phyloP scores from a whole-genome alignment of 1,140 invertebrate genomes.

The Drosophila ambigua region DNA sequence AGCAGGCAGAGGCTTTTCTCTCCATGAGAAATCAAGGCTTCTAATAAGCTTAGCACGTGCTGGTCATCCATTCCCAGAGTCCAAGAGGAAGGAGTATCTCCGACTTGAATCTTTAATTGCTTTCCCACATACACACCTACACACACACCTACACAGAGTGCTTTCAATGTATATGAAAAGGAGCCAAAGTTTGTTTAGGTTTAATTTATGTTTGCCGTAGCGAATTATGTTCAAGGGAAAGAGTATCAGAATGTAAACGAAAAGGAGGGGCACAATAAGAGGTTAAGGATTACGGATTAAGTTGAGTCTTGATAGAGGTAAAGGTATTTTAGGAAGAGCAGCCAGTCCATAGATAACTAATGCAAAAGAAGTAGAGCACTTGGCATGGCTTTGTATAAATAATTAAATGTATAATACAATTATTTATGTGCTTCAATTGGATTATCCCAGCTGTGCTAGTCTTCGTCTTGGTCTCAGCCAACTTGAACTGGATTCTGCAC shows the following conservation, averaged over 20 bases:
- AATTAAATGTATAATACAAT: too few species aligned
- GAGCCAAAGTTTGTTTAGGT: constrained; percentile 8
- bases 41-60: constrained; percentile 79
- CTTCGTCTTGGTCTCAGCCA: too few species aligned
- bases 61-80: constrained; percentile 60
- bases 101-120: constrained; percentile 76
- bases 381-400: too few species aligned
- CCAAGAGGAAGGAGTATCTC: background rate
- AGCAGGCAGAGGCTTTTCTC: background rate
- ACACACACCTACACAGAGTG: background rate
- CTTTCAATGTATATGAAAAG: background rate
- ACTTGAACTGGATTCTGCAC: too few species aligned
- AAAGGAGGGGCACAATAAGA: too few species aligned
- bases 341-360: too few species aligned
- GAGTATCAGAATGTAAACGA: background rate
- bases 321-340: too few species aligned
- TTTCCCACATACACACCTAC: constrained; percentile 25
- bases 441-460: too few species aligned
- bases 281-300: too few species aligned
- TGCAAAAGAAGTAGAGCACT: too few species aligned
- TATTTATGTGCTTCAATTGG: too few species aligned
- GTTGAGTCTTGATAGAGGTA: too few species aligned
- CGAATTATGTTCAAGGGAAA: constrained; percentile 6
- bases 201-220: constrained; percentile 32
- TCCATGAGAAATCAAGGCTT: constrained; percentile 60